Conservation (phyloP, 2,888 invertebrate species). For the Bhutanitis thaidina region DNA sequence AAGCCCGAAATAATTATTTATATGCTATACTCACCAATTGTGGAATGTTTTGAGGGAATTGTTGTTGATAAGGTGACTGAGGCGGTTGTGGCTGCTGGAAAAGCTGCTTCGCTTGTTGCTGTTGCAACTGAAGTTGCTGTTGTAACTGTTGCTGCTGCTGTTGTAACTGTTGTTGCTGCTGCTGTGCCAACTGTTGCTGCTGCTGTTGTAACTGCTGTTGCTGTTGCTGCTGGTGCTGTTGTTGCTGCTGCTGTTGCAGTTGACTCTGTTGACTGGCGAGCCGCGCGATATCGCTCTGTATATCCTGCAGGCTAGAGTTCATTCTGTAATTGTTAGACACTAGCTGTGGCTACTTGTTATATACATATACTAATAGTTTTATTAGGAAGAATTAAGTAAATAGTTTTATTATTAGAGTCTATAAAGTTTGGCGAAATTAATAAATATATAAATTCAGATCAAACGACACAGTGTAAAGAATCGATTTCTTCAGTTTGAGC, state of each 20-base stretch:
- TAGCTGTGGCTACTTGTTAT: slow-evolving; percentile 24
- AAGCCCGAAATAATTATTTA: not conserved
- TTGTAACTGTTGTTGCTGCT: slow-evolving; percentile 65
- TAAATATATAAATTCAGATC: no score
- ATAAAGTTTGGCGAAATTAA: no score
- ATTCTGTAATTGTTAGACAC: slow-evolving; percentile 80
- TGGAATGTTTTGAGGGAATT: slow-evolving; percentile 73
- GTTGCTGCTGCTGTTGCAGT: slow-evolving; percentile 71
- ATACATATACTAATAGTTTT: slow-evolving; percentile 1
- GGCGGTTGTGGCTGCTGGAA: slow-evolving; percentile 50
- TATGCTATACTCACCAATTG: slow-evolving; percentile 66
- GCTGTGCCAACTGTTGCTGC: slow-evolving; percentile 68
- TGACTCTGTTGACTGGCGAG: slow-evolving; percentile 85
- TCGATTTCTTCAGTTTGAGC: no score
- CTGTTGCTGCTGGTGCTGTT: slow-evolving; percentile 73
- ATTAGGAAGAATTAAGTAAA: no score
- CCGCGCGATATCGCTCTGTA: slow-evolving; percentile 95
- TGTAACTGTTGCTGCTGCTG: slow-evolving; percentile 59
- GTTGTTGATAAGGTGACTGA: slow-evolving; percentile 70
- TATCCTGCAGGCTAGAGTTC: slow-evolving; percentile 95
- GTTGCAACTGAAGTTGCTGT: slow-evolving; percentile 58
- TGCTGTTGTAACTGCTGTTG: slow-evolving; percentile 56
- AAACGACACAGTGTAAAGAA: no score
- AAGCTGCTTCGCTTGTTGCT: slow-evolving; percentile 72
- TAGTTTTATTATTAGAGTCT: no score